phyloP scores from a whole-genome alignment of 2,113 vertebrate species.

The Xenus cinereus region DNA sequence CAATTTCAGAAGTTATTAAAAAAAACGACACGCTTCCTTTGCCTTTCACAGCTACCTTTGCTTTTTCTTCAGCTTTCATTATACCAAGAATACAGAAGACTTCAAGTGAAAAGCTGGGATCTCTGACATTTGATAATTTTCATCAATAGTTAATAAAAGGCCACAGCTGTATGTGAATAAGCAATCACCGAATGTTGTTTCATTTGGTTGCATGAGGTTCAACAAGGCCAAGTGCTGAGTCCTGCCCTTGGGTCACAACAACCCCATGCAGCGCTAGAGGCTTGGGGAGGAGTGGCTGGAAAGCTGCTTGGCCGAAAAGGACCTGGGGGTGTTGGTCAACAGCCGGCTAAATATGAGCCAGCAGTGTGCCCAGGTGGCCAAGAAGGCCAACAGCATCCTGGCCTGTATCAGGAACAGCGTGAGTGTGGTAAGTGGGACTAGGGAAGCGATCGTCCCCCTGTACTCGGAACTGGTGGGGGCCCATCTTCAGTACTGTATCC shows the following conservation, averaged over 20 bases:
- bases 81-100: neutral
- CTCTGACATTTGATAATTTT: neutral
- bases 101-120: neutral
- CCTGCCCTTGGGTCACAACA: neutral
- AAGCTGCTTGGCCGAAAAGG: rapidly evolving
- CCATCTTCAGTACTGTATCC: rapidly evolving
- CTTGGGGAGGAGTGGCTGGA: neutral
- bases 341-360: neutral
- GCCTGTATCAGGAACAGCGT: rapidly evolving
- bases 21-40: neutral
- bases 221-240: rapidly evolving
- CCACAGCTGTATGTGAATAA: neutral
- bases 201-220: neutral
- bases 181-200: neutral
- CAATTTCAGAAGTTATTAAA: neutral
- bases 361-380: neutral
- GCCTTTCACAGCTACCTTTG: neutral
- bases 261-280: rapidly evolving
- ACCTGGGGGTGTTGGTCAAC: rapidly evolving
- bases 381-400: neutral
- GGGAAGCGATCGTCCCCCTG: rapidly evolving
- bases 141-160: neutral
- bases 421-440: rapidly evolving
- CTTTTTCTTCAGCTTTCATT: neutral
- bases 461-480: rapidly evolving